A percentile compares a stretch with the other conserved stretches of the same genome.
Evolutionary conservation across 2,113 vertebrate genomes (phyloP).

Genomic region (Atherinomorus stipes): DNA sequence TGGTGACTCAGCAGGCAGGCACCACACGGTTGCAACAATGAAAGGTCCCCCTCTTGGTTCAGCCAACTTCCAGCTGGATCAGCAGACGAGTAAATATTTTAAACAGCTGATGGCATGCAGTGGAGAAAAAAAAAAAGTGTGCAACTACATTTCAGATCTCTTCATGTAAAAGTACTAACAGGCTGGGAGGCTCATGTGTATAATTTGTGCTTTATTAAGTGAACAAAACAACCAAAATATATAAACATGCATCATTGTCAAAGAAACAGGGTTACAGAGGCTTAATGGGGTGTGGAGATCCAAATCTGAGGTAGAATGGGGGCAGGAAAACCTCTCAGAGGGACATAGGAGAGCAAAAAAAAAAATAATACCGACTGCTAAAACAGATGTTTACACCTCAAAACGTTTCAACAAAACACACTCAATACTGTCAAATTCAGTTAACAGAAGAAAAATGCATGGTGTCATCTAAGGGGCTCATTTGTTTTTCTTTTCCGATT

Average conservation of each 20-base stretch:
- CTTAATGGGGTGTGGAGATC: slow-evolving; percentile 65
- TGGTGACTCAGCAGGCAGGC: slow-evolving; percentile 46
- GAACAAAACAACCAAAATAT: slow-evolving; percentile 82
- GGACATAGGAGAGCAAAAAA: slow-evolving; percentile 58
- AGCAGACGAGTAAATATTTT: slow-evolving; percentile 26
- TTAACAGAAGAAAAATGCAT: slow-evolving; percentile 52
- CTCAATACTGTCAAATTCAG: slow-evolving; percentile 60
- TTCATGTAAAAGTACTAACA: slow-evolving; percentile 22
- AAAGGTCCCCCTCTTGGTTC: neutral
- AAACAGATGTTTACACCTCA: slow-evolving; percentile 59
- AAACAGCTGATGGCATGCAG: neutral
- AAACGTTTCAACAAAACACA: slow-evolving; percentile 72
- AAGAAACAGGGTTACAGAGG: slow-evolving; percentile 76
- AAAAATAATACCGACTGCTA: slow-evolving; percentile 55
- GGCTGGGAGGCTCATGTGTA: slow-evolving; percentile 20
- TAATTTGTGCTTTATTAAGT: slow-evolving; percentile 84
- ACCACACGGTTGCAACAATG: slow-evolving; percentile 33
- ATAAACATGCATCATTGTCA: slow-evolving; percentile 81
- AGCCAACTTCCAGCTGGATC: neutral
- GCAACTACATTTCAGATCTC: slow-evolving; percentile 1
- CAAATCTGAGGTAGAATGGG: slow-evolving; percentile 82
- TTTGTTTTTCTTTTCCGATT: slow-evolving; percentile 19
- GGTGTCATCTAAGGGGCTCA: slow-evolving; percentile 21
- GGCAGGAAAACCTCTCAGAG: slow-evolving; percentile 60
- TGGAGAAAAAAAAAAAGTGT: neutral